Conservation (phyloP, 2,888 invertebrate genomes). For the Luperina nickerlii region DNA sequence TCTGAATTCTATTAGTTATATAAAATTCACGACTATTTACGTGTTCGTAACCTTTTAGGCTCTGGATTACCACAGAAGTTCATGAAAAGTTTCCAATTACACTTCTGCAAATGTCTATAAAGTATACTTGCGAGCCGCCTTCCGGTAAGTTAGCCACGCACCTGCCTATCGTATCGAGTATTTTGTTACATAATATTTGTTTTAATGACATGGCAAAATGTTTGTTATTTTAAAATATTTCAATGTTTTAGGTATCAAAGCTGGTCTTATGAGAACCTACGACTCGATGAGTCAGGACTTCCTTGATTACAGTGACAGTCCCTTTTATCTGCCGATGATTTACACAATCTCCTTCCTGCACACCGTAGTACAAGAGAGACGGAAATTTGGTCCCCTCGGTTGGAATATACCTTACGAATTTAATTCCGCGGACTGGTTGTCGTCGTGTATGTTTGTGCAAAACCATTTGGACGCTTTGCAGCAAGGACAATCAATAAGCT, state of each 20-base stretch:
- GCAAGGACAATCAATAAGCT: conserved; percentile 93
- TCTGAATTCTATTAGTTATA: not conserved
- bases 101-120: conserved; percentile 95
- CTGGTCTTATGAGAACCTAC: conserved; percentile 95
- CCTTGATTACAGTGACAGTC: conserved; percentile 94
- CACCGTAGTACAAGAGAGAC: conserved; percentile 95
- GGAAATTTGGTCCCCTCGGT: conserved; percentile 96
- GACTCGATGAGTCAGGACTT: conserved; percentile 95
- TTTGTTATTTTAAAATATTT: not conserved
- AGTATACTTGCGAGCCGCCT: conserved; percentile 97
- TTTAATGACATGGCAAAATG: not conserved
- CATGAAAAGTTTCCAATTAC: conserved; percentile 95
- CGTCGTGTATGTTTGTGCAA: conserved; percentile 96
- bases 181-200: not conserved
- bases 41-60: conserved; percentile 80
- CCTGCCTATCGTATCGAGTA: conserved; percentile 71
- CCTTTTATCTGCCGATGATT: conserved; percentile 95
- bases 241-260: conserved; percentile 92
- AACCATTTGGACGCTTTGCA: conserved; percentile 96
- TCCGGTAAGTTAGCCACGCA: conserved; percentile 89
- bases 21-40: not conserved
- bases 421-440: conserved; percentile 96
- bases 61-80: conserved; percentile 98
- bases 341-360: conserved; percentile 96
- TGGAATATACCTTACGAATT: conserved; percentile 98